phyloP scores from a whole-genome alignment of 2,888 invertebrate species.

The Marasmarcha lunaedactyla region DNA sequence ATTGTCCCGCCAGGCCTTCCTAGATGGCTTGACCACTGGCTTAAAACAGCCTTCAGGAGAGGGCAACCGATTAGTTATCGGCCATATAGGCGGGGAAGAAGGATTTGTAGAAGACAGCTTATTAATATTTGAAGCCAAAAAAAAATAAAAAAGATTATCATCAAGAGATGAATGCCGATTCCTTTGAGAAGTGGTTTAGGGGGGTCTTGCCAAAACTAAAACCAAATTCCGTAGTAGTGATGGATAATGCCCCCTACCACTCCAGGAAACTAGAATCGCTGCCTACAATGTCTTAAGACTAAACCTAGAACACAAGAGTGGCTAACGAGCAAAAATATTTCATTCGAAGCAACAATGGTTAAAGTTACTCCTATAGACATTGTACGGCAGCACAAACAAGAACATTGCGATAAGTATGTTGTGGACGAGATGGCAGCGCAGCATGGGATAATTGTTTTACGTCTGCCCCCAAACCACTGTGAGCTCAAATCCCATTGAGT shows the following conservation, averaged over 20 bases:
- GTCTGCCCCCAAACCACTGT: conserved; percentile 15
- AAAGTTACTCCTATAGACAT: conserved; percentile 8
- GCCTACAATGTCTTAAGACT: conserved; percentile 12
- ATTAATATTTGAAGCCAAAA: conserved; percentile 17
- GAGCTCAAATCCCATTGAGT: conserved; percentile 14
- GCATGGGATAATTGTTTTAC: conserved; percentile 9
- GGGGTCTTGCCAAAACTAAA: conserved; percentile 15
- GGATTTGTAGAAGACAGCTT: conserved; percentile 14
- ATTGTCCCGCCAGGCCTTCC: conserved; percentile 17
- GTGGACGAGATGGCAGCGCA: conserved; percentile 12
- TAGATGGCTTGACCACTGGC: conserved; percentile 17
- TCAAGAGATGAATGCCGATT: conserved; percentile 18
- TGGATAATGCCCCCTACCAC: conserved; percentile 16
- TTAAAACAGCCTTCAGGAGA: conserved; percentile 14
- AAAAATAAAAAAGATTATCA: conserved; percentile 16
- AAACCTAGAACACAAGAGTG: conserved; percentile 13
- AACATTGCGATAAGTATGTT: conserved; percentile 6
- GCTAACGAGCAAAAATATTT: conserved; percentile 12
- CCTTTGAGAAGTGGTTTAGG: conserved; percentile 17
- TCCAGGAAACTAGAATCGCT: conserved; percentile 11
- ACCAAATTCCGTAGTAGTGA: conserved; percentile 13
- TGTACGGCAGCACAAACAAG: background rate
- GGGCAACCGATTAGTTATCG: conserved; percentile 11
- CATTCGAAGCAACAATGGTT: conserved; percentile 11
- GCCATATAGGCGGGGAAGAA: conserved; percentile 13